Conservation (phyloP, 1,140 invertebrate genomes). For the Aphelinus atriplicis region DNA sequence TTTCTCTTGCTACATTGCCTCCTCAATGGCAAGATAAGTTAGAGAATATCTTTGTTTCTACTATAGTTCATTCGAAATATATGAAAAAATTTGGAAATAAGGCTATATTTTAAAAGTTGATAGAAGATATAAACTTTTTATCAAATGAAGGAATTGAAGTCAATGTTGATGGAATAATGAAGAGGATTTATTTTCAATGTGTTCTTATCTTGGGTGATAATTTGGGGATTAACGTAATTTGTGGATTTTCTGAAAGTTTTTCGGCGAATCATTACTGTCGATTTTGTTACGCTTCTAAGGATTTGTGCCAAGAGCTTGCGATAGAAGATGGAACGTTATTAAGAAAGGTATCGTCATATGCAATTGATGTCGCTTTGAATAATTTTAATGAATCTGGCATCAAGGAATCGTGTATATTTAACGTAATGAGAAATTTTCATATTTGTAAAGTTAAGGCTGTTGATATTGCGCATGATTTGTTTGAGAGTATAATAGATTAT, state of each 20-base stretch:
- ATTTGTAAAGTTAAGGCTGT: neutral
- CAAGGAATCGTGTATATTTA: neutral
- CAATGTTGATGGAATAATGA: conserved; percentile 4
- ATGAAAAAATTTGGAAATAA: conserved; percentile 35
- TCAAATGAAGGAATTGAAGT: conserved; percentile 13
- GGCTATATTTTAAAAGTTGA: conserved; percentile 16
- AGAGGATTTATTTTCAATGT: conserved; percentile 29
- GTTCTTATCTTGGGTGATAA: conserved; percentile 11
- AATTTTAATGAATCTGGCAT: neutral
- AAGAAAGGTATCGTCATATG: neutral
- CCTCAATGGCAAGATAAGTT: conserved; percentile 23
- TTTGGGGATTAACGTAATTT: conserved; percentile 10
- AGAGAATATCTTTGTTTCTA: conserved; percentile 28
- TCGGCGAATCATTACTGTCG: neutral
- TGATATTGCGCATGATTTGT: conserved; percentile 1
- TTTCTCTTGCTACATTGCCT: conserved; percentile 22
- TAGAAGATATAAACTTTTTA: conserved; percentile 28
- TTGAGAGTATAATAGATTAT: neutral
- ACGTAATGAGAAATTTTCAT: neutral
- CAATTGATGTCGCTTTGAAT: too few relatives aligned
- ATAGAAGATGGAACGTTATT: neutral
- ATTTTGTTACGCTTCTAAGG: neutral
- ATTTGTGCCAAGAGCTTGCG: neutral
- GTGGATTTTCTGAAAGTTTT: conserved; percentile 9
- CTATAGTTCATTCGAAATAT: conserved; percentile 34